Conservation (phyloP, 2,113 vertebrate species). For the Chaenocephalus aceratus region DNA sequence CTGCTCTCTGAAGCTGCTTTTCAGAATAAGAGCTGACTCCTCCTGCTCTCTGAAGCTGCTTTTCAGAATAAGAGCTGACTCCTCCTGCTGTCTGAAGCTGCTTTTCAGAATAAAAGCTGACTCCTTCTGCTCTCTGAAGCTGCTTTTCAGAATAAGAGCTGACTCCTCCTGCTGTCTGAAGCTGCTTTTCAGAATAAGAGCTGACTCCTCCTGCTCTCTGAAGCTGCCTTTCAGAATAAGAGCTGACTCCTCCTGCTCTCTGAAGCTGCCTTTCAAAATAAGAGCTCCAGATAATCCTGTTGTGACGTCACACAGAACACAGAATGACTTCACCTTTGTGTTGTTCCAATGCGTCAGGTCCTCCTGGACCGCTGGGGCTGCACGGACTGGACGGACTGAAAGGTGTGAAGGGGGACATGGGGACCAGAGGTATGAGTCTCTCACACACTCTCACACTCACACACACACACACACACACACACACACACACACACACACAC, state of each 20-base stretch:
- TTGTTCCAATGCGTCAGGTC: constrained; percentile 58
- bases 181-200: not conserved
- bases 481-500: too few relatives aligned
- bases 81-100: too few relatives aligned
- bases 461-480: too few relatives aligned
- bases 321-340: too few relatives aligned
- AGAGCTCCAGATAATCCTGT: not conserved
- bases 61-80: too few relatives aligned
- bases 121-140: not conserved
- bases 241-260: not conserved
- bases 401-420: constrained; percentile 90
- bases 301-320: not conserved
- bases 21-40: too few relatives aligned
- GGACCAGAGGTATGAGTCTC: constrained; percentile 83
- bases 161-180: not conserved
- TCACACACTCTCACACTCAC: too few relatives aligned
- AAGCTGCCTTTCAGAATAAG: not conserved
- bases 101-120: not conserved
- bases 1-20: too few relatives aligned
- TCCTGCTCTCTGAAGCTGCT: too few relatives aligned
- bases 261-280: not conserved
- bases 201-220: not conserved
- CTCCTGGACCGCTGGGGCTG: constrained; percentile 79
- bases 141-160: not conserved
- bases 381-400: constrained; percentile 87